phyloP scores from a whole-genome alignment of 2,888 invertebrate genomes.

The Pyrgus malvae region DNA sequence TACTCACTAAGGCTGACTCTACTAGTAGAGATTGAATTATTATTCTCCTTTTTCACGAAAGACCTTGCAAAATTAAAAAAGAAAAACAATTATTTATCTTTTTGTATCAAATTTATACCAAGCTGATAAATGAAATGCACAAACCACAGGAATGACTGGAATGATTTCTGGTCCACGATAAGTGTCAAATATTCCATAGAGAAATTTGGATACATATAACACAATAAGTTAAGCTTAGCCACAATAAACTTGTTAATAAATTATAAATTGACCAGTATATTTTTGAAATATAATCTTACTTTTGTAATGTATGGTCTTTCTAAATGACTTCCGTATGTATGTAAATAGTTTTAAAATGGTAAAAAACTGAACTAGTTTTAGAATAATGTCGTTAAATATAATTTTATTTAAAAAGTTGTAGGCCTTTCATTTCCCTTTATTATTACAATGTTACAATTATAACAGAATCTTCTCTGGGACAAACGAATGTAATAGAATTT shows the following conservation, averaged over 20 bases:
- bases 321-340: slow-evolving; percentile 25
- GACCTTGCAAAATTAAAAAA: neutral
- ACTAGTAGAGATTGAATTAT: too few species aligned
- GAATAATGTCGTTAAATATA: slow-evolving; percentile 40
- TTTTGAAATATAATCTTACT: slow-evolving; percentile 26
- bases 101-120: neutral
- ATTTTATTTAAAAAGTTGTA: slow-evolving; percentile 37
- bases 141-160: neutral
- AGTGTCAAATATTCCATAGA: too few species aligned
- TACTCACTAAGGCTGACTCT: neutral
- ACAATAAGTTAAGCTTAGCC: neutral
- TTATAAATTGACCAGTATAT: neutral
- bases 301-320: slow-evolving; percentile 29
- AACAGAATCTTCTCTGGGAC: too few species aligned
- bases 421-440: slow-evolving; percentile 19
- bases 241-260: neutral
- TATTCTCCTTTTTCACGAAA: neutral
- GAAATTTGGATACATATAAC: too few species aligned
- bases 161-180: too few species aligned
- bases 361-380: slow-evolving; percentile 33
- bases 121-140: neutral
- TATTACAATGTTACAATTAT: neutral
- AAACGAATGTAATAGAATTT: too few species aligned
- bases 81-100: neutral
- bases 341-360: slow-evolving; percentile 37